Conservation (phyloP, 37 sponge, comb jelly and placozoan genomes). For the Dysidea cf. avara region DNA sequence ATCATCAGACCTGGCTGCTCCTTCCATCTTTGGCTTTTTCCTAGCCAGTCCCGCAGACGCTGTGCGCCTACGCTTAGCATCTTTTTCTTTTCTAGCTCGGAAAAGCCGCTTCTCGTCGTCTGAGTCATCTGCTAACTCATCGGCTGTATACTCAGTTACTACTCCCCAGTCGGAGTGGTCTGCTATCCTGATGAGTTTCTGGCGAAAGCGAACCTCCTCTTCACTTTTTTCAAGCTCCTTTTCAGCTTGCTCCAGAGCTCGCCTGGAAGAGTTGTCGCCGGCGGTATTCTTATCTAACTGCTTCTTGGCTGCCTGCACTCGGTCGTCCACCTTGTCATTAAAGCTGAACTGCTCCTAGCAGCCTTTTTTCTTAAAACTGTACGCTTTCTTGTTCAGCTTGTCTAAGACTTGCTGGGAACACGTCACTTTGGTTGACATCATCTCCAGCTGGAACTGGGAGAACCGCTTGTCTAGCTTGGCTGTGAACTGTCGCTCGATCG, state of each 20-base stretch:
- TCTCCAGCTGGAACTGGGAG: too few species aligned
- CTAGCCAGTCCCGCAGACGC: too few species aligned
- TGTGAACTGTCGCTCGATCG: too few species aligned
- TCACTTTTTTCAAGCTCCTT: constrained; percentile 5
- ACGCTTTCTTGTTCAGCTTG: too few species aligned
- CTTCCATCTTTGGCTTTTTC: too few species aligned
- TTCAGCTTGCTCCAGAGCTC: constrained; percentile 7
- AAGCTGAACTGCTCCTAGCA: constrained; percentile 9
- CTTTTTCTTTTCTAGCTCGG: background rate
- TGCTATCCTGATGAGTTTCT: constrained; percentile 15
- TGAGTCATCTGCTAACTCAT: constrained; percentile 19
- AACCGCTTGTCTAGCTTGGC: too few species aligned
- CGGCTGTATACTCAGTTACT: constrained; percentile 1
- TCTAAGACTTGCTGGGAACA: too few species aligned
- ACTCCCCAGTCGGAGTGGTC: constrained; percentile 17
- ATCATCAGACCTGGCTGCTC: too few species aligned
- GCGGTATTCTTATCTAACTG: background rate
- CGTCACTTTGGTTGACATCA: too few species aligned
- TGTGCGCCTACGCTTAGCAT: too few species aligned
- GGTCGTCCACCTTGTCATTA: background rate
- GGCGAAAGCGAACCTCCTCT: background rate
- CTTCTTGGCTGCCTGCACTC: background rate
- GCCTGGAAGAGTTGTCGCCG: background rate
- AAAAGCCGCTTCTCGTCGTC: constrained; percentile 15
- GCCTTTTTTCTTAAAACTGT: background rate